Conservation (phyloP, 2,113 vertebrate species). For the Amblyopsis rosae region DNA sequence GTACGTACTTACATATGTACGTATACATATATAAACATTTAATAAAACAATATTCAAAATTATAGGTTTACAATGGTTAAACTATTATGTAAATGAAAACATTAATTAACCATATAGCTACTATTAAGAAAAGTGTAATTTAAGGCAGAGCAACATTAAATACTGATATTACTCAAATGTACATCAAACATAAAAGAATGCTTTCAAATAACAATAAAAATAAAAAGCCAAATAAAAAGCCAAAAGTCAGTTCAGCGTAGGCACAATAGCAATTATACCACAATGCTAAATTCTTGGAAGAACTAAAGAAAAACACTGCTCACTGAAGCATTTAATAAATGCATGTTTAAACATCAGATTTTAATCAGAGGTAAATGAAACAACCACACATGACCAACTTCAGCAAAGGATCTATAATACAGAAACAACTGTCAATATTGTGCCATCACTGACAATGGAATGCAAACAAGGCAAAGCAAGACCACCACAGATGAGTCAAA, state of each 20-base stretch:
- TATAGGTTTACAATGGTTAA: conserved; percentile 13
- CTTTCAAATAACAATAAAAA: conserved; percentile 8
- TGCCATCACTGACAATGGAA: conserved; percentile 19
- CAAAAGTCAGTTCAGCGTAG: conserved; percentile 41
- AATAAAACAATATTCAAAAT: conserved; percentile 18
- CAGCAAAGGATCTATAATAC: too few relatives aligned
- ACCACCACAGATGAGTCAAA: conserved; percentile 9
- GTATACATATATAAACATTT: conserved; percentile 7
- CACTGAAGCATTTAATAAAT: background rate
- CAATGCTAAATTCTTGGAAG: conserved; percentile 16
- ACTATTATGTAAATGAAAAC: conserved; percentile 1
- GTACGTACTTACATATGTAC: background rate
- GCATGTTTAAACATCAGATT: background rate
- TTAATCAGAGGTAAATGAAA: conserved; percentile 6
- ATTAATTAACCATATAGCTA: conserved; percentile 19
- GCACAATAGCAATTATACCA: conserved; percentile 55
- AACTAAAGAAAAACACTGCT: background rate
- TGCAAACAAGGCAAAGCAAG: conserved; percentile 13
- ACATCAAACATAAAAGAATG: background rate
- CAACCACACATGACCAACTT: too few relatives aligned
- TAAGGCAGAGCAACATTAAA: conserved; percentile 32
- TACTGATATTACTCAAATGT: conserved; percentile 16
- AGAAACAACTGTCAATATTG: conserved; percentile 8
- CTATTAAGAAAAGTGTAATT: conserved; percentile 17
- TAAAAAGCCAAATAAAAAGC: conserved; percentile 14